phyloP scores from a whole-genome alignment of 1,140 invertebrate genomes.

The Zaprionus kolodkinae region DNA sequence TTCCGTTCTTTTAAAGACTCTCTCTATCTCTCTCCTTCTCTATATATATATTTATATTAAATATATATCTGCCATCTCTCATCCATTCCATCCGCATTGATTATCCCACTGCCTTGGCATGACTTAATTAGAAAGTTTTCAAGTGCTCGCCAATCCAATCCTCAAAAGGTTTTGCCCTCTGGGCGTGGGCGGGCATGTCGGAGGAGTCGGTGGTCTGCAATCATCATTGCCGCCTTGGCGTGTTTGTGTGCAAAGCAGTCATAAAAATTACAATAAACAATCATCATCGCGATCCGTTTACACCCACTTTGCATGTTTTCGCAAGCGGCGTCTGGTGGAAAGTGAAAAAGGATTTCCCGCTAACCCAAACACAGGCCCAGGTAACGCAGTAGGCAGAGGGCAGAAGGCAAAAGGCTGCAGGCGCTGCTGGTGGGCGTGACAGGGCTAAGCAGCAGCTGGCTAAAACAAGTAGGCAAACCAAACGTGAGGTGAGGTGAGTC shows the following conservation, averaged over 20 bases:
- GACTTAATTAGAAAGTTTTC: slow-evolving; percentile 76
- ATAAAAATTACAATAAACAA: slow-evolving; percentile 83
- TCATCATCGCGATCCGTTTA: slow-evolving; percentile 82
- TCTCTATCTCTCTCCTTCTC: no score
- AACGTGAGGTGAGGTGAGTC: slow-evolving; percentile 43
- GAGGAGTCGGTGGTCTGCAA: slow-evolving; percentile 41
- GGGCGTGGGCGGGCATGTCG: neutral
- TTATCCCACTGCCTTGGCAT: slow-evolving; percentile 18
- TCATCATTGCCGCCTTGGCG: slow-evolving; percentile 74
- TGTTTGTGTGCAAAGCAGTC: slow-evolving; percentile 81
- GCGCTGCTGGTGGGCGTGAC: slow-evolving; percentile 27
- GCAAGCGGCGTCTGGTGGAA: slow-evolving; percentile 51
- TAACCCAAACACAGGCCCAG: slow-evolving; percentile 20
- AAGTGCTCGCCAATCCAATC: slow-evolving; percentile 30
- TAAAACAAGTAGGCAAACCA: slow-evolving; percentile 71
- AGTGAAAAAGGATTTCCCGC: slow-evolving; percentile 74
- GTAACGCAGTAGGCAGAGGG: neutral
- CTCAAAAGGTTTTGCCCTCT: no score
- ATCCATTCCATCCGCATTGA: neutral
- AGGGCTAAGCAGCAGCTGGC: slow-evolving; percentile 43
- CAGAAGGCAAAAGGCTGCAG: neutral
- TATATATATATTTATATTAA: no score
- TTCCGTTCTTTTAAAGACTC: no score
- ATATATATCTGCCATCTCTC: no score
- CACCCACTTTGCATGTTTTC: slow-evolving; percentile 82